Percentiles rank a stretch among this genome's conserved stretches.
Conservation (phyloP, 2,113 vertebrate species). For the Reinhardtius hippoglossoides region DNA sequence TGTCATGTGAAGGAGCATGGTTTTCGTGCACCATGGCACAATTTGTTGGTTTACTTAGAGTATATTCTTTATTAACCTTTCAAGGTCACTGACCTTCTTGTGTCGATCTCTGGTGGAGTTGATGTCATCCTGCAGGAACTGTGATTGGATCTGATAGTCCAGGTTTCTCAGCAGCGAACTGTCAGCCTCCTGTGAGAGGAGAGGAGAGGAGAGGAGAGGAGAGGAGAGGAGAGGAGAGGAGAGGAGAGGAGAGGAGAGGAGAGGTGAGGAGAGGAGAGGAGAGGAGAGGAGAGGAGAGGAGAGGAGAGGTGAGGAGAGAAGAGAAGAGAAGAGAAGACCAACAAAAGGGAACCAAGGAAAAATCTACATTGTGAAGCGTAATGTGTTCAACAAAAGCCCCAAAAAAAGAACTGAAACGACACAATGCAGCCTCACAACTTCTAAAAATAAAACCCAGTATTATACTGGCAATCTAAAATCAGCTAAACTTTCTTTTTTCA, state of each 20-base stretch:
- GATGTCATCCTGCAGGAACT: constrained; percentile 95
- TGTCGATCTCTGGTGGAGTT: constrained; percentile 91
- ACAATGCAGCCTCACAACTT: not conserved
- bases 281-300: not conserved
- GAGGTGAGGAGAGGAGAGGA: constrained; percentile 4
- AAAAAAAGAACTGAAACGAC: not conserved
- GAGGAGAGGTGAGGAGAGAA: not conserved
- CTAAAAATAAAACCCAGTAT: not conserved
- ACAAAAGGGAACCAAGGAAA: not conserved
- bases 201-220: not conserved
- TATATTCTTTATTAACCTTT: not conserved
- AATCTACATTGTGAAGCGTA: not conserved
- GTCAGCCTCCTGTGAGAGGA: constrained; percentile 88
- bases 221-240: not conserved
- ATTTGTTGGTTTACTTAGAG: not conserved
- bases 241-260: not conserved
- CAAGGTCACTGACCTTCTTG: constrained; percentile 86
- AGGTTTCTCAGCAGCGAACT: constrained; percentile 89
- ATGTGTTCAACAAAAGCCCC: not conserved
- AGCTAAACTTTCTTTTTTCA: no score
- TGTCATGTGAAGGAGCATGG: no score
- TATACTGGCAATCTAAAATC: not conserved
- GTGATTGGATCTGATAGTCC: constrained; percentile 91
- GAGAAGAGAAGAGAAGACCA: not conserved
- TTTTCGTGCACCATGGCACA: not conserved